These are phyloP conservation scores for Urechis unicinctus DNA, from an alignment of 2,888 invertebrate species.

Conservation along the genomic window DNA sequence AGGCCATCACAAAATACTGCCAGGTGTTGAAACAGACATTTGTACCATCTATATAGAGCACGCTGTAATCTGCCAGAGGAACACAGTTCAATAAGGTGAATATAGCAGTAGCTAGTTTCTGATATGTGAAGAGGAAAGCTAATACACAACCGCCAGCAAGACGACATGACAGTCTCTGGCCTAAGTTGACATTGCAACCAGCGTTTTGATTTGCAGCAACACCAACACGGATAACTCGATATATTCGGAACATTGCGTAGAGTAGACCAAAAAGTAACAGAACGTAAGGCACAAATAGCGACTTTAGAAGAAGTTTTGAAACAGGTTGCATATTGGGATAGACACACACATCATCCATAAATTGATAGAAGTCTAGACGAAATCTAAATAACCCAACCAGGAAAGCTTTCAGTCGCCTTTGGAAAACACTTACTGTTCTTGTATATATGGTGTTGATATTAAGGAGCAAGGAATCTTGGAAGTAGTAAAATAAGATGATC, in stretches of 20 bases:
- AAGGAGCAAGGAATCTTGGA: constrained; percentile 11
- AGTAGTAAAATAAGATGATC: constrained; percentile 13
- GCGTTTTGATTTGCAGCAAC: not conserved
- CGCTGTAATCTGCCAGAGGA: constrained; percentile 8
- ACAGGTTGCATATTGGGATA: not conserved
- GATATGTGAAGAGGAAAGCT: constrained; percentile 13
- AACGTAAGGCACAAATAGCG: constrained; percentile 4
- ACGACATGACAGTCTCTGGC: not conserved
- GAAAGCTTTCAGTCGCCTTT: too few relatives aligned
- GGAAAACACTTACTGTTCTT: too few relatives aligned
- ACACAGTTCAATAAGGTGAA: constrained; percentile 16
- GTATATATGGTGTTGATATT: too few relatives aligned
- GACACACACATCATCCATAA: constrained; percentile 10
- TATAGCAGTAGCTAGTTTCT: constrained; percentile 8
- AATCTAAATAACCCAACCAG: too few relatives aligned
- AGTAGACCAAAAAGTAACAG: constrained; percentile 2
- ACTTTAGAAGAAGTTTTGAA: constrained; percentile 7
- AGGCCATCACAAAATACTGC: constrained; percentile 13
- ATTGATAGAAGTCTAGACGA: constrained; percentile 9
- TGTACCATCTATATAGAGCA: constrained; percentile 11
- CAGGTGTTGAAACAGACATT: constrained; percentile 9
- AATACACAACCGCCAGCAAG: constrained; percentile 8
- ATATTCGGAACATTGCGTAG: too few relatives aligned
- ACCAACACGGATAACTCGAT: too few relatives aligned
- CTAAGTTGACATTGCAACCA: too few relatives aligned